Conservation (phyloP, 2,113 vertebrate genomes). For the Phocoena sinus region DNA sequence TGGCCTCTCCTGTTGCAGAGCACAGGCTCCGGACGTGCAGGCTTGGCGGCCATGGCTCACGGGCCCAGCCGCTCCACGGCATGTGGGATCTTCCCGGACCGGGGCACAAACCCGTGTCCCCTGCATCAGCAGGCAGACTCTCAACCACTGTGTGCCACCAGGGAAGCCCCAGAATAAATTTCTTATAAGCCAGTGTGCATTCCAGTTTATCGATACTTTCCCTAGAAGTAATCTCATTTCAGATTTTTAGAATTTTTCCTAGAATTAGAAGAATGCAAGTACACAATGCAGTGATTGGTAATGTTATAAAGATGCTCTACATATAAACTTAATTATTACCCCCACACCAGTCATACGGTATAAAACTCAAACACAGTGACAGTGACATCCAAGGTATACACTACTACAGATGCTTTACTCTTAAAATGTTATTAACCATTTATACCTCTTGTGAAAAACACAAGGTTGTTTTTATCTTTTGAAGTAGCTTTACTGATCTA, state of each 20-base stretch:
- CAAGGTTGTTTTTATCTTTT: background rate
- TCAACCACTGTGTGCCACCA: no score
- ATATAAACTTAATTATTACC: background rate
- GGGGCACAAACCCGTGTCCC: no score
- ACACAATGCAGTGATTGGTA: background rate
- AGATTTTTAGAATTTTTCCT: conserved; percentile 15
- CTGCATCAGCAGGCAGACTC: no score
- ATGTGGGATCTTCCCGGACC: no score
- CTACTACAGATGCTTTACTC: background rate
- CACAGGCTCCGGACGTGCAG: no score
- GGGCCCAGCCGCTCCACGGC: no score
- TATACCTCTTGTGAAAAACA: background rate
- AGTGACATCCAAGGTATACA: background rate
- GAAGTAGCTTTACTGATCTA: background rate
- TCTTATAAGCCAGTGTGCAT: conserved; percentile 53
- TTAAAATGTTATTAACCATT: background rate
- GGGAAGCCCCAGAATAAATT: conserved; percentile 38
- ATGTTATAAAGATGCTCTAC: background rate
- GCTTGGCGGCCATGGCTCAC: no score
- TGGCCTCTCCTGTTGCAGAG: no score
- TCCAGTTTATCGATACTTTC: background rate
- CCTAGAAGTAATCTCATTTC: background rate
- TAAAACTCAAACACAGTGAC: background rate
- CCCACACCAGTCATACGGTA: background rate
- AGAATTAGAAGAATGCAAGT: background rate